Evolutionary conservation across 2,113 vertebrate species (phyloP).

Genomic region (Ia io): DNA sequence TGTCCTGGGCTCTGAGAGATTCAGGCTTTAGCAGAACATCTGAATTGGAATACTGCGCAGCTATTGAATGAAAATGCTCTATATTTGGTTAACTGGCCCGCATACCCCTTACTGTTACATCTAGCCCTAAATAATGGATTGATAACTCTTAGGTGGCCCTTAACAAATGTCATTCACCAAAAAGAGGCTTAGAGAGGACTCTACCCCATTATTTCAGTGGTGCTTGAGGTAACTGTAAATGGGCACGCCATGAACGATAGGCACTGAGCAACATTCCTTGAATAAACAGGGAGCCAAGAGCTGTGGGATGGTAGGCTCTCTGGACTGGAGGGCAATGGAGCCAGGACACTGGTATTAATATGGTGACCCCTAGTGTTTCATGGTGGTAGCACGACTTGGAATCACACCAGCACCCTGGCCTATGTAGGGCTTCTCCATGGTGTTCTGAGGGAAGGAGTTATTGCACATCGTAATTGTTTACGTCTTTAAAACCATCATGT

Average conservation of each 20-base stretch:
- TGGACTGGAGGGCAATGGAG: slow-evolving; percentile 49
- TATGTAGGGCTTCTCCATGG: slow-evolving; percentile 22
- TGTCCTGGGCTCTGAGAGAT: neutral
- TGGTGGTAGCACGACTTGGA: slow-evolving; percentile 65
- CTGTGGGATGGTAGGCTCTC: slow-evolving; percentile 35
- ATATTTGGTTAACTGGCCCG: slow-evolving; percentile 36
- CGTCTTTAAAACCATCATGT: slow-evolving; percentile 39
- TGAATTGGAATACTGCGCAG: neutral
- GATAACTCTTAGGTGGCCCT: slow-evolving; percentile 43
- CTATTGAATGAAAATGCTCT: slow-evolving; percentile 6
- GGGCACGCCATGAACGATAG: slow-evolving; percentile 38
- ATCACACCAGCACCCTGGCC: slow-evolving; percentile 19
- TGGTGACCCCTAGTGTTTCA: slow-evolving; percentile 75
- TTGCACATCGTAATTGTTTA: slow-evolving; percentile 52
- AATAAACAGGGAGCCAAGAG: slow-evolving; percentile 43
- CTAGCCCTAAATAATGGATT: slow-evolving; percentile 41
- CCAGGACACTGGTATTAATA: slow-evolving; percentile 68
- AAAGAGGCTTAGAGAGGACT: slow-evolving; percentile 43
- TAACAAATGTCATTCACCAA: slow-evolving; percentile 38
- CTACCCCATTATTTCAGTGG: slow-evolving; percentile 12
- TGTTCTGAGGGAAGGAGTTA: slow-evolving; percentile 58
- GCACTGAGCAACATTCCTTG: slow-evolving; percentile 31
- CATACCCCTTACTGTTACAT: neutral
- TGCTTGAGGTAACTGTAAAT: slow-evolving; percentile 51
- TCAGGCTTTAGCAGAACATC: neutral